phyloP scores from a whole-genome alignment of 2,888 invertebrate species.

The Agrochola circellaris region DNA sequence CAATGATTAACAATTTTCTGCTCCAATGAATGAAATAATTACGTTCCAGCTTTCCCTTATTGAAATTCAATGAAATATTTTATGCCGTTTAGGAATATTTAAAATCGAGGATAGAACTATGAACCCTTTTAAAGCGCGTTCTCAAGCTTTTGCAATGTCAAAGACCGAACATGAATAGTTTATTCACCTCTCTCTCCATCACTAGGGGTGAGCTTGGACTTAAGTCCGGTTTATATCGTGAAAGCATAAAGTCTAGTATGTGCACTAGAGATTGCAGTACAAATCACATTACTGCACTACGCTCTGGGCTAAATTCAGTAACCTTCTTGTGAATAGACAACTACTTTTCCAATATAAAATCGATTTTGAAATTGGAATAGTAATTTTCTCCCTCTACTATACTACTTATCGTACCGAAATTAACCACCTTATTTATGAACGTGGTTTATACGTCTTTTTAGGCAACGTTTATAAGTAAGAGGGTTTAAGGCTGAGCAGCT shows the following conservation, averaged over 20 bases:
- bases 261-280: constrained; percentile 8
- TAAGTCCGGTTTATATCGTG: constrained; percentile 14
- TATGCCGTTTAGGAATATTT: constrained; percentile 15
- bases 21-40: neutral
- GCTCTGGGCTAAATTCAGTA: neutral
- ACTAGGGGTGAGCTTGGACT: constrained; percentile 16
- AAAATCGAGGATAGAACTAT: neutral
- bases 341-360: neutral
- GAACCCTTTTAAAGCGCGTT: neutral
- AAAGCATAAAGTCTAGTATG: constrained; percentile 10
- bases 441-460: too few species aligned
- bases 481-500: too few species aligned
- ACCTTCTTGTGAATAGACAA: constrained; percentile 4
- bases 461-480: too few species aligned
- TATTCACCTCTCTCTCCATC: constrained; percentile 43
- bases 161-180: constrained; percentile 56
- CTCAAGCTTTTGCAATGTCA: constrained; percentile 38
- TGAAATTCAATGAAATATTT: neutral
- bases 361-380: neutral
- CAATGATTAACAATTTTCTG: neutral
- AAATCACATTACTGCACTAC: constrained; percentile 22
- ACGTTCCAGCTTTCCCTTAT: neutral
- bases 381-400: neutral
- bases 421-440: too few species aligned
- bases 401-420: neutral